Conservation (phyloP, 2,797 vertebrate genomes). For the Gallinago nigripennis region DNA sequence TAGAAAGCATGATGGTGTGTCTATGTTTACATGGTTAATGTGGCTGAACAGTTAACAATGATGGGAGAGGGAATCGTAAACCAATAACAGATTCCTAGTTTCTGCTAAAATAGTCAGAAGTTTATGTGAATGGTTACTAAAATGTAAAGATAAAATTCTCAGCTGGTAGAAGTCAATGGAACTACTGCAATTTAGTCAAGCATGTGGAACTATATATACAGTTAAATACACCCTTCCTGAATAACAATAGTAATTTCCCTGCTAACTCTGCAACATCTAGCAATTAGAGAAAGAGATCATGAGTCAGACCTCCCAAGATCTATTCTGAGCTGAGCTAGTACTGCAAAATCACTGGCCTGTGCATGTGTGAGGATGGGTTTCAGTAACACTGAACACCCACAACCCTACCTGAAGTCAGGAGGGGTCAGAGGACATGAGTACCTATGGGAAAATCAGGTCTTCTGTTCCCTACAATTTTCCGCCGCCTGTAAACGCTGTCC, state of each 20-base stretch:
- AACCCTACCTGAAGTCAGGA: not conserved
- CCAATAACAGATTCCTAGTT: not conserved
- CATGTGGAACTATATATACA: not conserved
- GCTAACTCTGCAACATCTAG: not conserved
- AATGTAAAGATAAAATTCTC: not conserved
- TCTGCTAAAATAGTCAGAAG: not conserved
- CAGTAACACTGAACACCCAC: not conserved
- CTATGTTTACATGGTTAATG: conserved; percentile 25
- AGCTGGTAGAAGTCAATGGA: not conserved
- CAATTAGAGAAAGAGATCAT: not conserved
- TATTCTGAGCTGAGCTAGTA: not conserved
- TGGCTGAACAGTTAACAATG: not conserved
- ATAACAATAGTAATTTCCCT: conserved; percentile 14
- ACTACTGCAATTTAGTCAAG: not conserved
- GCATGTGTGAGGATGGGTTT: not conserved
- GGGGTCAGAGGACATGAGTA: not conserved
- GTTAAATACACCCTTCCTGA: not conserved
- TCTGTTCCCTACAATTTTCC: not conserved
- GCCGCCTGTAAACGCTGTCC: not conserved
- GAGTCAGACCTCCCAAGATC: not conserved
- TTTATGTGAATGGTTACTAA: not conserved
- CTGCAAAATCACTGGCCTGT: rapidly evolving
- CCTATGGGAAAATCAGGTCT: not conserved
- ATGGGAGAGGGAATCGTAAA: not conserved
- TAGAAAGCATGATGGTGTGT: not conserved